phyloP scores from a whole-genome alignment of 2,797 vertebrate species.

The Peromyscus aztecus region DNA sequence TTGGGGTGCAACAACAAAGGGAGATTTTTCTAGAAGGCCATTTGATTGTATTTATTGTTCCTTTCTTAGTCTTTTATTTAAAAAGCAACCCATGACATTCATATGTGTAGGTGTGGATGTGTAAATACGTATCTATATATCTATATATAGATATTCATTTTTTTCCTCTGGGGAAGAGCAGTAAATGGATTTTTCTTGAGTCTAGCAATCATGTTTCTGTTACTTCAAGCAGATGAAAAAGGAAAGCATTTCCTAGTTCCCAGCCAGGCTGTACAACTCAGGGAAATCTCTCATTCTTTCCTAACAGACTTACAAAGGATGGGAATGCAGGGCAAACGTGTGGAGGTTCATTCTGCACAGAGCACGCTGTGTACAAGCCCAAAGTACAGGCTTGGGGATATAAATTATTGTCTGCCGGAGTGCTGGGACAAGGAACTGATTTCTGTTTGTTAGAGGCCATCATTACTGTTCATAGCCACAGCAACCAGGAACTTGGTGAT shows the following conservation, averaged over 20 bases:
- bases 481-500: constrained; percentile 58
- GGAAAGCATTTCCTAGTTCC: constrained; percentile 49
- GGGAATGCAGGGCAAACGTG: constrained; percentile 25
- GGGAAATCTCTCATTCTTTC: constrained; percentile 66
- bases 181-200: constrained; percentile 26
- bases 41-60: constrained; percentile 2
- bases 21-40: neutral
- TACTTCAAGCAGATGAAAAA: constrained; percentile 62
- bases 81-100: neutral
- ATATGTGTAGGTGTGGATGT: neutral
- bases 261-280: constrained; percentile 51
- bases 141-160: too few species aligned
- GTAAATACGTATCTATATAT: neutral
- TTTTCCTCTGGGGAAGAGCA: neutral
- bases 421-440: constrained; percentile 42
- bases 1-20: neutral
- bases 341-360: constrained; percentile 17
- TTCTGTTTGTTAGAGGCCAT: constrained; percentile 73
- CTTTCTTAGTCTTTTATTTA: constrained; percentile 33
- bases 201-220: constrained; percentile 43
- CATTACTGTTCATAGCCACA: constrained; percentile 76
- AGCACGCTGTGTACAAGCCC: neutral
- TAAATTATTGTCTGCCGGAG: constrained; percentile 53
- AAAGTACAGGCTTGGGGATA: constrained; percentile 4
- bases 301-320: constrained; percentile 63